phyloP scores from a whole-genome alignment of 2,888 invertebrate genomes.

The Hybos culiciformis region DNA sequence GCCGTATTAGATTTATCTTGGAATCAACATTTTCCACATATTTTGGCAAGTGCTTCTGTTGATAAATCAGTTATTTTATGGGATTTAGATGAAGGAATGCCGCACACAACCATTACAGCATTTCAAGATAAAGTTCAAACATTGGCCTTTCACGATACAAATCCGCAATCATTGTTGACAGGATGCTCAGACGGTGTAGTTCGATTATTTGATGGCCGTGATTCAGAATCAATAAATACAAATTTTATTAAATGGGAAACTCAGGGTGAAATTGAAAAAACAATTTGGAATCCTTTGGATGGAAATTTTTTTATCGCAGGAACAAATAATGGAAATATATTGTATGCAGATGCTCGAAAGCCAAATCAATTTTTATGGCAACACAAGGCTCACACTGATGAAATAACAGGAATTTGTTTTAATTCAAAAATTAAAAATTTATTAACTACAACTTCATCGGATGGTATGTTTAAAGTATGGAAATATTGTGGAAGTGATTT shows the following conservation, averaged over 20 bases:
- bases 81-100: conserved; percentile 73
- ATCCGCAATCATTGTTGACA: conserved; percentile 66
- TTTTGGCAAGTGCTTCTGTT: conserved; percentile 86
- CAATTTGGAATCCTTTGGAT: conserved; percentile 69
- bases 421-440: conserved; percentile 60
- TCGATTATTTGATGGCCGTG: conserved; percentile 73
- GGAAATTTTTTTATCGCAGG: conserved; percentile 57
- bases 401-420: conserved; percentile 68
- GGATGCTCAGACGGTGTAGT: conserved; percentile 74
- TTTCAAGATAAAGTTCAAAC: conserved; percentile 78
- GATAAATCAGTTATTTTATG: conserved; percentile 78
- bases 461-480: conserved; percentile 78
- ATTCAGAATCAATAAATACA: conserved; percentile 42
- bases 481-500: conserved; percentile 40
- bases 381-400: conserved; percentile 64
- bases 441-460: conserved; percentile 64
- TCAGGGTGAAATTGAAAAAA: conserved; percentile 69
- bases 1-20: conserved; percentile 86
- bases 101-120: conserved; percentile 56
- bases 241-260: conserved; percentile 47
- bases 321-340: conserved; percentile 50
- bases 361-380: conserved; percentile 53
- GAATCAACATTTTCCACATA: conserved; percentile 71
- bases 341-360: conserved; percentile 60
- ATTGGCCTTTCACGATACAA: conserved; percentile 68